Evolutionary conservation across 2,113 vertebrate species (phyloP), one percentile per base, ranked within the genome.

Genomic region (Semnornis frantzii): DNA sequence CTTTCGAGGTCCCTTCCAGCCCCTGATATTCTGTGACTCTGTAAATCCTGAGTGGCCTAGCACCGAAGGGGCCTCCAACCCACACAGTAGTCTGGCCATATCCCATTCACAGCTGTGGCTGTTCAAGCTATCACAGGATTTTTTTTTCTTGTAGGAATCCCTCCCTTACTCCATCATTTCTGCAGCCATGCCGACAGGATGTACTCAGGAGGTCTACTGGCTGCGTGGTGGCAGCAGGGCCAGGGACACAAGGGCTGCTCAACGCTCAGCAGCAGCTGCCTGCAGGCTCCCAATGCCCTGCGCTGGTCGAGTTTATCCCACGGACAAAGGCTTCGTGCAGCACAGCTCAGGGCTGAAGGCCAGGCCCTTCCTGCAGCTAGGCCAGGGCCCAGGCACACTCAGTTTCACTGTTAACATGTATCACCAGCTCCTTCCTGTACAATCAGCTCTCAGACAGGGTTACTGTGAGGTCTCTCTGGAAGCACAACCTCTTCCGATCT

Each of bases 31-130:
- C 46, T 48, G 46, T 48, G 46, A 50, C 8, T 19, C 48, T 50
- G 48, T 50, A 23, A 17, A 12, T 4, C 13, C 34, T 0, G 7
- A 34, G 37, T 0, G 0, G 20, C 12, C 15, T 3, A 37, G 55
- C 48, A 31, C 3, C 1, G 1, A 60, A 54, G 19, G 18, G 24
- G 23, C 20, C 28, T 72, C 54, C 65, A 52, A 17, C 1, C 25
- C 72, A 7, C 42, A 7, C 33, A 4, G 37, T 25, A 25, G 6
- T 24, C 63, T 12, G 57, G 18, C 42, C 48, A 28, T 16, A 31
- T 4, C 12, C 11, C 23, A 24, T 2, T 44, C 44, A 5, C 1
- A 18, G 20, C 4, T 31, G 37, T 14, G 18, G 15, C 9, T 17
- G n/a, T 21, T 4, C 5, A 4, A 33, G 27, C 5, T 12, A 3